Conservation (phyloP, 2,888 invertebrate genomes). For the Troides helena region DNA sequence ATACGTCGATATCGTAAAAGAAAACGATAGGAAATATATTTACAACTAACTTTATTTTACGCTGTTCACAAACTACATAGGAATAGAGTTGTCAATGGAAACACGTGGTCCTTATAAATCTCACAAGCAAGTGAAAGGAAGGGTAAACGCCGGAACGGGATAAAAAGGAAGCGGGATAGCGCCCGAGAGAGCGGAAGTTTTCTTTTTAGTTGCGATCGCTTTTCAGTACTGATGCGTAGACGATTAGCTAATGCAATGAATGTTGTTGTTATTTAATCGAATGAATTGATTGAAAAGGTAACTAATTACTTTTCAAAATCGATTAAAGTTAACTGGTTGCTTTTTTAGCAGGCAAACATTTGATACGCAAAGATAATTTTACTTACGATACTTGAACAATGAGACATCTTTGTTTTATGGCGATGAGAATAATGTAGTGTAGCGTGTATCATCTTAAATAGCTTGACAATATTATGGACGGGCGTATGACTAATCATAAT, state of each 20-base stretch:
- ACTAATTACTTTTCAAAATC: too few relatives aligned
- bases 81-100: slow-evolving; percentile 20
- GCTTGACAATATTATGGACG: too few relatives aligned
- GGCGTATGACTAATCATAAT: too few relatives aligned
- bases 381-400: too few relatives aligned
- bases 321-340: too few relatives aligned
- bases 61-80: background rate
- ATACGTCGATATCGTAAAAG: background rate
- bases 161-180: slow-evolving; percentile 25
- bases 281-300: too few relatives aligned
- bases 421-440: too few relatives aligned
- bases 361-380: too few relatives aligned
- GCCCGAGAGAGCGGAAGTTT: slow-evolving; percentile 14
- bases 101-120: slow-evolving; percentile 24
- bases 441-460: too few relatives aligned
- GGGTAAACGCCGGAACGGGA: slow-evolving; percentile 24
- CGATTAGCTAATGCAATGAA: slow-evolving; percentile 20
- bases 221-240: slow-evolving; percentile 11
- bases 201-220: slow-evolving; percentile 20
- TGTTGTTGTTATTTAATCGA: background rate
- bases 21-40: background rate
- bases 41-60: background rate
- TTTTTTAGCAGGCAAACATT: too few relatives aligned
- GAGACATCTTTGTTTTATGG: too few relatives aligned
- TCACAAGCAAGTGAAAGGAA: slow-evolving; percentile 25